Conservation (phyloP, 2,888 invertebrate genomes). For the Oxytorus armatus region DNA sequence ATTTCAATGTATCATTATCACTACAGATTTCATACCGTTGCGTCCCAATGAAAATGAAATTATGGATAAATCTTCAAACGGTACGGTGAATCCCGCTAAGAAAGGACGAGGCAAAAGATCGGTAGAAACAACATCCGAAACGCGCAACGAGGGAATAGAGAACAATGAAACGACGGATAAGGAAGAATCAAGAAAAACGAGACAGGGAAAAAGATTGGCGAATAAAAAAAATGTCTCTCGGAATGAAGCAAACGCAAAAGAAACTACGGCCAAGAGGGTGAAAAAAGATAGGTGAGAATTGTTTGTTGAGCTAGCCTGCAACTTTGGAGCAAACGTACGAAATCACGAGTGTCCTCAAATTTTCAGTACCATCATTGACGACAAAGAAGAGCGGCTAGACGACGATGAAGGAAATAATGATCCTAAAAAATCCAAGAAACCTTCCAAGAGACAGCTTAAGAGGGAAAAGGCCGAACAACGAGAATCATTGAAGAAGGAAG, state of each 20-base stretch:
- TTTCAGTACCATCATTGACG: constrained; percentile 33
- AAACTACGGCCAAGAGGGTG: constrained; percentile 30
- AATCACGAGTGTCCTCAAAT: neutral
- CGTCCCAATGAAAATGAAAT: neutral
- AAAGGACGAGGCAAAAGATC: constrained; percentile 32
- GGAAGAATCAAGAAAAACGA: constrained; percentile 34
- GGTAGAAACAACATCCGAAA: neutral
- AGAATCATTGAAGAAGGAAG: constrained; percentile 86
- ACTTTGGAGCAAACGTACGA: no score
- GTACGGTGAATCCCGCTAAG: constrained; percentile 10
- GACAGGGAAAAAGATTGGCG: constrained; percentile 41
- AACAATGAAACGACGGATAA: neutral
- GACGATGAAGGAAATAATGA: constrained; percentile 69
- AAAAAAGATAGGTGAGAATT: constrained; percentile 47
- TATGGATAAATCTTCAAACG: constrained; percentile 31
- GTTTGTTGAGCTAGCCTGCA: neutral
- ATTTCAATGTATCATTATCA: no score
- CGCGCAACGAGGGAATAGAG: neutral
- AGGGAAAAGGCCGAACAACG: constrained; percentile 87
- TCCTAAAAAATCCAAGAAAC: constrained; percentile 80
- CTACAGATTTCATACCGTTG: neutral
- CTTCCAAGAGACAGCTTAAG: constrained; percentile 89
- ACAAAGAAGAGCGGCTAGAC: constrained; percentile 75
- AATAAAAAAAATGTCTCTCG: constrained; percentile 29
- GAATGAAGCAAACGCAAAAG: constrained; percentile 18